Conservation (phyloP, 2,888 invertebrate genomes). For the Parascotia fuliginaria region DNA sequence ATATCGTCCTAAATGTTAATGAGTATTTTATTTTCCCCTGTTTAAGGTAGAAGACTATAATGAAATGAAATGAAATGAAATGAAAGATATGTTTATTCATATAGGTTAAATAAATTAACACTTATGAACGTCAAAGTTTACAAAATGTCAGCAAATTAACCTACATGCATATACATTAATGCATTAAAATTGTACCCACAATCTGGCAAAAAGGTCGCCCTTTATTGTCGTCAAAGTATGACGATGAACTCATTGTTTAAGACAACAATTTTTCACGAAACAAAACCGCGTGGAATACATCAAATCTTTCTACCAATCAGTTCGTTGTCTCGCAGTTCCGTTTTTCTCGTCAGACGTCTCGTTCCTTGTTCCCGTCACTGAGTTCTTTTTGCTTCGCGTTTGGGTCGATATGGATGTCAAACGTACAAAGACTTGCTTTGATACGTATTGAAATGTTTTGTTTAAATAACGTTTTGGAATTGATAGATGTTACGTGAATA, state of each 20-base stretch:
- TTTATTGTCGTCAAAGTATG: no score
- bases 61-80: no score
- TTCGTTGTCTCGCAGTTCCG: conserved; percentile 40
- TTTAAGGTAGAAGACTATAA: no score
- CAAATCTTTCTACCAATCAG: conserved; percentile 30
- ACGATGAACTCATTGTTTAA: no score
- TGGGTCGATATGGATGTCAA: conserved; percentile 55
- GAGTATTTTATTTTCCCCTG: no score
- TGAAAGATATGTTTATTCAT: no score
- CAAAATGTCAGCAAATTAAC: no score
- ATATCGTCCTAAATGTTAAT: no score
- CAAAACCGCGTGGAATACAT: conserved; percentile 12
- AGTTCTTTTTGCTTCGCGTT: conserved; percentile 40
- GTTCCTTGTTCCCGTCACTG: conserved; percentile 20
- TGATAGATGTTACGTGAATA: conserved; percentile 24
- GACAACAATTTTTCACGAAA: neutral
- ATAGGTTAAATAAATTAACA: no score
- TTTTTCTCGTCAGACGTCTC: conserved; percentile 45
- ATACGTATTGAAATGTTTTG: conserved; percentile 31
- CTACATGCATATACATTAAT: no score
- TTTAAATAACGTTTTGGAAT: conserved; percentile 37
- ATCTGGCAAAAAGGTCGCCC: no score
- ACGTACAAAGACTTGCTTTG: conserved; percentile 31
- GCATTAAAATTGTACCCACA: neutral
- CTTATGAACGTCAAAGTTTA: no score